A percentile compares a stretch with the other conserved stretches of the same genome.
These are phyloP conservation scores for Harpagifer antarcticus DNA, from an alignment of 2,797 vertebrate genomes.

Conservation along the genomic window DNA sequence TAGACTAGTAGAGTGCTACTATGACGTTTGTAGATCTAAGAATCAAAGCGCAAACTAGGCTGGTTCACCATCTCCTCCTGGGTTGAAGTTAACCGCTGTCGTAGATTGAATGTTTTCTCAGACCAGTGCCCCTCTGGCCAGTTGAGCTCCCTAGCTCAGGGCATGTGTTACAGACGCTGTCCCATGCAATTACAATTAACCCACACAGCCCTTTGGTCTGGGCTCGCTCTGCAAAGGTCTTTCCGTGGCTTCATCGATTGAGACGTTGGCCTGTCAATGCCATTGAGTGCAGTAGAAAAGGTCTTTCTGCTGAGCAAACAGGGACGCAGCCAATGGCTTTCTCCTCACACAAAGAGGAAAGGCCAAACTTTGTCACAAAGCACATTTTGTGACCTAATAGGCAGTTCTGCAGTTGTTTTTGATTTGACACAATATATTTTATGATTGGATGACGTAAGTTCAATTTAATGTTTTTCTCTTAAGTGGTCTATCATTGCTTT, in stretches of 20 bases:
- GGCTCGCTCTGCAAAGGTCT: constrained; percentile 66
- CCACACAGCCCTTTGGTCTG: constrained; percentile 60
- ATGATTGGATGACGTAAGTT: not conserved
- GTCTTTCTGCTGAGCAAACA: constrained; percentile 64
- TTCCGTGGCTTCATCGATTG: constrained; percentile 59
- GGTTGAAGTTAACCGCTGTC: constrained; percentile 42
- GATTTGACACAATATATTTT: constrained; percentile 3
- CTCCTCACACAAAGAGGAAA: constrained; percentile 30
- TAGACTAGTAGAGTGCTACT: not conserved
- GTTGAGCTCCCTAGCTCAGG: constrained; percentile 46
- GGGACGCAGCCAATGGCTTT: constrained; percentile 41
- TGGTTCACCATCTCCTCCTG: constrained; percentile 15
- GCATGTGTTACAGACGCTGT: constrained; percentile 67
- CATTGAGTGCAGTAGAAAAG: constrained; percentile 63
- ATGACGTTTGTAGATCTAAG: not conserved
- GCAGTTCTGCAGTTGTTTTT: not conserved
- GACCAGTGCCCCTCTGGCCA: constrained; percentile 22
- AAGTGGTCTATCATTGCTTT: not conserved
- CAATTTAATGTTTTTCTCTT: not conserved
- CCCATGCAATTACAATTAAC: constrained; percentile 76
- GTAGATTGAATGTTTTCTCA: constrained; percentile 43
- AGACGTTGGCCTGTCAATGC: constrained; percentile 66
- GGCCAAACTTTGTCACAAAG: constrained; percentile 14
- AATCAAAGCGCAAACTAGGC: not conserved
- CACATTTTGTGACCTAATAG: not conserved